Evolutionary conservation across 2,888 invertebrate species (phyloP).

Genomic region (Brenthis ino): DNA sequence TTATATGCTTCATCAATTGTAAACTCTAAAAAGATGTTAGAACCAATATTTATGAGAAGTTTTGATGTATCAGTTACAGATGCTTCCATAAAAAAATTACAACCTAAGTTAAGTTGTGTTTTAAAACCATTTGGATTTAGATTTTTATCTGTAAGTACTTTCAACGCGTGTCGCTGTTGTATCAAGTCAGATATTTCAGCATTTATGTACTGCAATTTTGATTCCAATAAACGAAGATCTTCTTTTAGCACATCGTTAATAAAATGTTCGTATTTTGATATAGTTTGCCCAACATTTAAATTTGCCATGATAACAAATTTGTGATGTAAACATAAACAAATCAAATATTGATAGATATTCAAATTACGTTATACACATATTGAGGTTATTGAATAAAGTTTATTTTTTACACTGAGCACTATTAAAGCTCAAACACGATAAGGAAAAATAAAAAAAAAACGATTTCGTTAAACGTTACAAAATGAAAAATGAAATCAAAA

Average conservation of each 20-base stretch:
- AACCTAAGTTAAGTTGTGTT: slow-evolving; percentile 88
- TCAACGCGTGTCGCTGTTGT: slow-evolving; percentile 87
- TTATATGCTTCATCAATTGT: slow-evolving; percentile 86
- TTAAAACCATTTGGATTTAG: slow-evolving; percentile 74
- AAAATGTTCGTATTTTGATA: slow-evolving; percentile 85
- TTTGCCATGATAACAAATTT: slow-evolving; percentile 50
- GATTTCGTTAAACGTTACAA: no score
- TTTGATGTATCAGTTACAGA: slow-evolving; percentile 85
- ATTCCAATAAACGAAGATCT: slow-evolving; percentile 84
- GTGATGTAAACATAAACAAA: neutral
- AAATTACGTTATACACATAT: neutral
- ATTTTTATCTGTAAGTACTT: slow-evolving; percentile 82
- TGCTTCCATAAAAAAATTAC: slow-evolving; percentile 91
- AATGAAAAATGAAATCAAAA: neutral
- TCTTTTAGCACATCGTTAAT: slow-evolving; percentile 90
- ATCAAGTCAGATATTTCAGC: slow-evolving; percentile 87
- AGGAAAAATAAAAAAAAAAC: no score
- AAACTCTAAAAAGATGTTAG: slow-evolving; percentile 89
- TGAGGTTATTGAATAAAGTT: neutral
- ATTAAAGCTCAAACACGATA: no score
- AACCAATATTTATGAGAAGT: slow-evolving; percentile 88
- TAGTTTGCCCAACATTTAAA: slow-evolving; percentile 50
- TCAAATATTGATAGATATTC: neutral
- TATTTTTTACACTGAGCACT: neutral
- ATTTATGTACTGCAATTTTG: slow-evolving; percentile 84